Base-by-base conservation (phyloP, 1,140 invertebrate genomes). In the Augochlora pura region DNA sequence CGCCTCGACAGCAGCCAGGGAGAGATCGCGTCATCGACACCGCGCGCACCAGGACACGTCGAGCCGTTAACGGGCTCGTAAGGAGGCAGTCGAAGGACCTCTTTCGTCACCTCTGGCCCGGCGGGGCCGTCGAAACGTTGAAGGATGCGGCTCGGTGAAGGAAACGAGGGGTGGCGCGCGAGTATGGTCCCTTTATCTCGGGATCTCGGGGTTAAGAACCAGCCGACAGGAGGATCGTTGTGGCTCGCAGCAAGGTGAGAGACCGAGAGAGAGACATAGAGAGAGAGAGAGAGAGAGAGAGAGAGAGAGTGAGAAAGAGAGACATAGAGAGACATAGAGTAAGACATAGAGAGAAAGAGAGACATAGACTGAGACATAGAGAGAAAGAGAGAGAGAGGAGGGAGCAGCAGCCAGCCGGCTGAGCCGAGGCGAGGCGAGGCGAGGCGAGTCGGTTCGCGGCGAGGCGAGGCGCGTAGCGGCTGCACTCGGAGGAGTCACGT, bases 171-270 rank as follows among this genome's bases (percentile, higher is more conserved):
- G 49, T 57, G 23, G 60, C 60, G 60, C 60, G 60, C 60, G 60
- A 38, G 14, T 9, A 25, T 7, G 16, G 49, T 67, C 42, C 59
- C 46, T 84, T 81, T 84, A 84, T 85, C 83, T 60, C 14, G 27
- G 23, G 42, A 81, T 84, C 78, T 81, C 54, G 68, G 74, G 84
- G 83, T 85, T 77, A 84, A 84, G 78, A 81, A 85, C 82, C 78
- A 85, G 69, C 68, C 73, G 82, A 77, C 69, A 77, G 78, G 81
- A 77, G 71, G 69, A 85, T 85, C 73, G 82, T 73, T 81, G 59
- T 60, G 32, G 83, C 79, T 32, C 32, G 32, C 32, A 32, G 32
- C 32, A 32, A 32, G 32, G 32, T 32, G 32, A 32, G 32, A 32
- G 32, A 32, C 32, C 4, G 32, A 32, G 32, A 46, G 14, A 38